Conservation (phyloP, 2,888 invertebrate genomes). For the Hydraecia micacea region DNA sequence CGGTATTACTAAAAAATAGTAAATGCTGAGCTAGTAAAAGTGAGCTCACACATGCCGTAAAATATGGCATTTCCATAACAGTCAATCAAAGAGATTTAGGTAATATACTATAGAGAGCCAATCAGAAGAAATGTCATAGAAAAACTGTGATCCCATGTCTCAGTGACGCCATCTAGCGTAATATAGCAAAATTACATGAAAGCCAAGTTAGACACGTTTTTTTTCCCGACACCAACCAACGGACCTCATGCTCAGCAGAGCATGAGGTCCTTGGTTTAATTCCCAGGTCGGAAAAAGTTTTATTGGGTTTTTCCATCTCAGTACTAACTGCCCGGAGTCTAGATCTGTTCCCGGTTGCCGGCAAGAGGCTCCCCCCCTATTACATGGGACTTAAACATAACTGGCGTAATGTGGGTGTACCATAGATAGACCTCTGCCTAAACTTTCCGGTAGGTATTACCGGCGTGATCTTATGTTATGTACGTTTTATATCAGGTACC, state of each 20-base stretch:
- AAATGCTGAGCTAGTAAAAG: neutral
- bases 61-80: neutral
- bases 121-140: neutral
- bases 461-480: neutral
- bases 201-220: neutral
- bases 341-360: neutral
- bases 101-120: neutral
- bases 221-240: neutral
- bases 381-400: neutral
- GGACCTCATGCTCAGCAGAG: no score
- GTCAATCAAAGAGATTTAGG: neutral
- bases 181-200: neutral
- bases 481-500: neutral
- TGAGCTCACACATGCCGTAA: neutral
- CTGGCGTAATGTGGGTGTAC: neutral
- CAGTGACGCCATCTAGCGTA: neutral
- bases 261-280: neutral
- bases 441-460: neutral
- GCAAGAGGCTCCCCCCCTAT: neutral
- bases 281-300: neutral
- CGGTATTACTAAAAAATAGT: neutral
- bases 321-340: neutral
- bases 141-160: neutral
- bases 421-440: neutral
- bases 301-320: neutral